A percentile compares a stretch with the other conserved stretches of the same genome.
Conservation (phyloP, 2,888 invertebrate species). For the Morpho achilles region DNA sequence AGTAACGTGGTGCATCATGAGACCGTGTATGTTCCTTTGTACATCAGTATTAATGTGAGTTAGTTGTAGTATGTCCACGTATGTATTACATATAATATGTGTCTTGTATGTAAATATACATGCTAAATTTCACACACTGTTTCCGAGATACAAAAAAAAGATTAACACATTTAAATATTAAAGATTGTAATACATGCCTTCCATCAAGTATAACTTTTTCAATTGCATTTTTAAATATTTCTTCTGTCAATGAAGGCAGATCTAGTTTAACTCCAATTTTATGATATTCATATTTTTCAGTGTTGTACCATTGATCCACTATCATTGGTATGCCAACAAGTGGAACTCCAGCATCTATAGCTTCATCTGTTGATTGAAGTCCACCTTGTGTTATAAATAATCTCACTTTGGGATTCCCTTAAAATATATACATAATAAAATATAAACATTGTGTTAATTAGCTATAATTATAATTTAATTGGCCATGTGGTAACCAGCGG, state of each 20-base stretch:
- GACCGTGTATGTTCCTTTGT: too few species aligned
- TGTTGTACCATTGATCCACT: conserved; percentile 53
- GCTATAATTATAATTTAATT: background rate
- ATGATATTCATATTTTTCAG: conserved; percentile 7
- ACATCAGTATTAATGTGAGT: too few species aligned
- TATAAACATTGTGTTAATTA: conserved; percentile 25
- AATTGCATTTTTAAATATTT: conserved; percentile 31
- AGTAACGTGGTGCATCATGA: too few species aligned
- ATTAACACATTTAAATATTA: background rate
- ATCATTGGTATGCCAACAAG: conserved; percentile 53
- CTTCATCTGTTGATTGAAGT: conserved; percentile 49
- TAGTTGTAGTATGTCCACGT: too few species aligned
- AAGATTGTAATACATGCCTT: conserved; percentile 19
- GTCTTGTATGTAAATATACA: too few species aligned
- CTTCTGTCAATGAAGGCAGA: conserved; percentile 26
- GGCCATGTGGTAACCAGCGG: background rate
- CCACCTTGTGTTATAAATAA: conserved; percentile 57
- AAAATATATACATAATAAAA: background rate
- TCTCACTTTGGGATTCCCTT: conserved; percentile 54
- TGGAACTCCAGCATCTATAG: conserved; percentile 50
- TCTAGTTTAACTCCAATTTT: conserved; percentile 21
- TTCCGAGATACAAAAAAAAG: too few species aligned
- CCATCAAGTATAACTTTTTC: conserved; percentile 24
- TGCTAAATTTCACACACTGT: too few species aligned
- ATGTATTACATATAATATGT: too few species aligned